phyloP scores from a whole-genome alignment of 2,888 invertebrate genomes.

The Eupithecia centaureata region DNA sequence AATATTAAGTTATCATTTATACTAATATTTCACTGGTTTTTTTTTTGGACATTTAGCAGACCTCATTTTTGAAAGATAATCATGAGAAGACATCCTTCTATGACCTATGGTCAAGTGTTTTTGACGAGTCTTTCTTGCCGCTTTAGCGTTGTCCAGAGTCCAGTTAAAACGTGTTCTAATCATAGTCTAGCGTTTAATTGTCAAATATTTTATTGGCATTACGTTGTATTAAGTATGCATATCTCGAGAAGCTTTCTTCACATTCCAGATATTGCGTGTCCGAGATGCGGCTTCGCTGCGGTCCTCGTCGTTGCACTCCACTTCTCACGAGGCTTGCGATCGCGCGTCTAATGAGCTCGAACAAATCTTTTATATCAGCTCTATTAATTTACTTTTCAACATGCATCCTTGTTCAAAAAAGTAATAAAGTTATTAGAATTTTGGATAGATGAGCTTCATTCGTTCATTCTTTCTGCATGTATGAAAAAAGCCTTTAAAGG shows the following conservation, averaged over 20 bases:
- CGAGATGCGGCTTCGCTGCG: constrained; percentile 45
- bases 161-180: not conserved
- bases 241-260: constrained; percentile 65
- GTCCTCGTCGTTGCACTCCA: constrained; percentile 70
- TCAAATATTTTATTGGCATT: constrained; percentile 2
- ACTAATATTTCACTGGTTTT: no score
- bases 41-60: not conserved
- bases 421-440: not conserved
- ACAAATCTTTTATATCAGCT: constrained; percentile 25
- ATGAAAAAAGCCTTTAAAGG: not conserved
- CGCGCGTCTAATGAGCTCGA: constrained; percentile 54
- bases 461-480: not conserved
- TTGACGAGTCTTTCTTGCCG: not conserved
- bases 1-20: no score
- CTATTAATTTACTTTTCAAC: not conserved
- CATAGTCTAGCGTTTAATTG: not conserved
- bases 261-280: constrained; percentile 75
- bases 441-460: not conserved
- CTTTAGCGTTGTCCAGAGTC: not conserved
- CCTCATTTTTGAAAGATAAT: not conserved
- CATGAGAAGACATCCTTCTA: not conserved
- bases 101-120: not conserved
- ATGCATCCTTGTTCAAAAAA: constrained; percentile 51
- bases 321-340: constrained; percentile 68
- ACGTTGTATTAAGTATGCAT: constrained; percentile 8